Conservation (phyloP, 64 coral and sea anemone species). For the Hydrozoanthus tunicans region DNA sequence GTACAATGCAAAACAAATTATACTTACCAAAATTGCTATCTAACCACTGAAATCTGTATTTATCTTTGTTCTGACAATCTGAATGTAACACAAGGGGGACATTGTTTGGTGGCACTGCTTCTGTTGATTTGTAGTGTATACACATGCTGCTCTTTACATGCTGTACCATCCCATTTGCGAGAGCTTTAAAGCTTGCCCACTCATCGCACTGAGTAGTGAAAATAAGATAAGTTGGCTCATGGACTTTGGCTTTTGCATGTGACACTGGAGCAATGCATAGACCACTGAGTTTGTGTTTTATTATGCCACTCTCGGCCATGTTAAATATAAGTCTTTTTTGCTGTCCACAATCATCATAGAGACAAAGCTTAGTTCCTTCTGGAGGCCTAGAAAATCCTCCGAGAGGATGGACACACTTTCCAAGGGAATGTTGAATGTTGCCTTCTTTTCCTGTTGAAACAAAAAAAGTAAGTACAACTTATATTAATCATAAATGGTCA, state of each 20-base stretch:
- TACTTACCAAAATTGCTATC: constrained; percentile 19
- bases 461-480: neutral
- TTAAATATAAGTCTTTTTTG: constrained; percentile 45
- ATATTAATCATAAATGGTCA: neutral
- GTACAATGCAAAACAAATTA: neutral
- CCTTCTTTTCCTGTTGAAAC: constrained; percentile 41
- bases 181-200: constrained; percentile 54
- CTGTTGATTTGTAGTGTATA: constrained; percentile 55
- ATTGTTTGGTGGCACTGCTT: constrained; percentile 58
- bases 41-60: constrained; percentile 57
- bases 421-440: constrained; percentile 62
- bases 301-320: constrained; percentile 51
- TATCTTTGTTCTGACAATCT: constrained; percentile 47
- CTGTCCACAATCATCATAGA: constrained; percentile 57
- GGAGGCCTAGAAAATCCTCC: constrained; percentile 19
- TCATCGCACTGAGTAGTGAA: constrained; percentile 51
- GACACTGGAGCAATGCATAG: constrained; percentile 44
- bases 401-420: constrained; percentile 66
- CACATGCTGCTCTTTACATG: constrained; percentile 72
- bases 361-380: constrained; percentile 44
- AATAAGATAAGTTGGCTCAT: constrained; percentile 38
- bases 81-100: constrained; percentile 37
- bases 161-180: constrained; percentile 68
- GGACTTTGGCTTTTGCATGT: constrained; percentile 4
- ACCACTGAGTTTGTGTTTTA: constrained; percentile 59